Base-by-base conservation (phyloP, 1,140 invertebrate species). In the Arion vulgaris region DNA sequence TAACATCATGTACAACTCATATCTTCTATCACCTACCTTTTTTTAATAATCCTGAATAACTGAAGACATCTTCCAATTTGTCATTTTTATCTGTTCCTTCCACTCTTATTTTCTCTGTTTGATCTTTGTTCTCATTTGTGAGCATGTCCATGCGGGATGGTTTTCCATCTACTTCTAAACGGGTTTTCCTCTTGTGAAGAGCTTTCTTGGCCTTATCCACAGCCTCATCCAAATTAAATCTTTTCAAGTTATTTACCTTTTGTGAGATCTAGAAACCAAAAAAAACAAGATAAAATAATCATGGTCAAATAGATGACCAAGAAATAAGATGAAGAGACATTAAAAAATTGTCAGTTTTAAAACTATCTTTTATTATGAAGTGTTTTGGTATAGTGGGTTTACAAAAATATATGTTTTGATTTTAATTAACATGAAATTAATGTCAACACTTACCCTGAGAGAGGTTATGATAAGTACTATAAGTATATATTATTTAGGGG, bases 41-140 rank as follows among this genome's bases (percentile, higher is more conserved):
- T 73, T 49, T 73, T 26, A 28, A 73, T 41, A 73, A 49, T n/a
- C 5, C 26, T 39, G 71, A 73, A 34, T 39, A 39, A 73, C 41
- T 38, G 41, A 73, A 39, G 13, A 41, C 36, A 26, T 39, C 71
- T 39, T 39, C 38, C 34, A 32, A 32, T 23, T 11, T 7, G 5
- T 15, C 41, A 45, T 15, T 57, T 23, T 23, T 66, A 23, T 66
- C 62, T 32, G 62, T 66, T 11, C 19, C 28, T 32, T 5, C 62
- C 17, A 1, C 28, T 66, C n/a, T 66, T 28, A 2, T 34, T 34
- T 66, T 28, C 28, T 66, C 62, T 57, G 15, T 7, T 57, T 57
- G 5, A 66, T 7, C 19, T 66, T 32, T 66, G n/a, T 66, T 66
- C 32, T 9, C 26, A 32, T 66, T 17, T 23, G 57, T 5, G 26